These are phyloP conservation scores for Diploscapter pachys DNA, from an alignment of 1,140 invertebrate species.

Conservation along the genomic window DNA sequence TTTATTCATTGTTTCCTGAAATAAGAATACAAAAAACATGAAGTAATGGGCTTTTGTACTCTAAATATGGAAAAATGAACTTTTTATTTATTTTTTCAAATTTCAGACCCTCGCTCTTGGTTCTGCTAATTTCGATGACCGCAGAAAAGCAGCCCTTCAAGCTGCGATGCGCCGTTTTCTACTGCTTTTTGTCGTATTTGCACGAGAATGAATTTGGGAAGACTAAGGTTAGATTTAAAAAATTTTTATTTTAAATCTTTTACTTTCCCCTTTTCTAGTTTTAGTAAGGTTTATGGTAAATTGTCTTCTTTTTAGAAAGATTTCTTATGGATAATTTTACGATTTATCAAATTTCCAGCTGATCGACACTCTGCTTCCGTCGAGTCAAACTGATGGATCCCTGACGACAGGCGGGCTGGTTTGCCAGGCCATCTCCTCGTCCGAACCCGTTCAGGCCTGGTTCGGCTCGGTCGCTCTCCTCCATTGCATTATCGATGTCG, in stretches of 20 bases:
- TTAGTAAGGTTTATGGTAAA: too few species aligned
- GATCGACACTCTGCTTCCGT: constrained; percentile 84
- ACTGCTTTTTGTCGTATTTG: constrained; percentile 93
- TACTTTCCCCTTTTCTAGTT: too few species aligned
- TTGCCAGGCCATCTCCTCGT: constrained; percentile 85
- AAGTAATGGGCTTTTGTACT: not conserved
- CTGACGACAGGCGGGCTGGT: constrained; percentile 75
- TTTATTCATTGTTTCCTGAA: constrained; percentile 12
- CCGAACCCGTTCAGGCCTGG: constrained; percentile 80
- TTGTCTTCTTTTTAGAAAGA: too few species aligned
- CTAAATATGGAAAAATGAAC: not conserved
- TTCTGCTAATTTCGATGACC: constrained; percentile 95
- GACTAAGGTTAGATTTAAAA: constrained; percentile 30
- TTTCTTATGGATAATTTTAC: too few species aligned
- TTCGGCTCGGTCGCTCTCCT: constrained; percentile 85
- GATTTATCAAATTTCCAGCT: constrained; percentile 58
- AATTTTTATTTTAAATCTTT: too few species aligned
- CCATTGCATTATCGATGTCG: constrained; percentile 83
- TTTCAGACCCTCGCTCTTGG: constrained; percentile 79
- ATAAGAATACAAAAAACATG: not conserved
- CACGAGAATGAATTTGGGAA: constrained; percentile 88
- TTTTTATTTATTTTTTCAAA: not conserved
- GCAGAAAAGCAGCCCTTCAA: constrained; percentile 93
- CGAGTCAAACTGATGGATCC: constrained; percentile 70
- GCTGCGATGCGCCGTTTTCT: constrained; percentile 86